Evolutionary conservation across 2,113 vertebrate genomes (phyloP).

Genomic region (Ophiodon elongatus): DNA sequence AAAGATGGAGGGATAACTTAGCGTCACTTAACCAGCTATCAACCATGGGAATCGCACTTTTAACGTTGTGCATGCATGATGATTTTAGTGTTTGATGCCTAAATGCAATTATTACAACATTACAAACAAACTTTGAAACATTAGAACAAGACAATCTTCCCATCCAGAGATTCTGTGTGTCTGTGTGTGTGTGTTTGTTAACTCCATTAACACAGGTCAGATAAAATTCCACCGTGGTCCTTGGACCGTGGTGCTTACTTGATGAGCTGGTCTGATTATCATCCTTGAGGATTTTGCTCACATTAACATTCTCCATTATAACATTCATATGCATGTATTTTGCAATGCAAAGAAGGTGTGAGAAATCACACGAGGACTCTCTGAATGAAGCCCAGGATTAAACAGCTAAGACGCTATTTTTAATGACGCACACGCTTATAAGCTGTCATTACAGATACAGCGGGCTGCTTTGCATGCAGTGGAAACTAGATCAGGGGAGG

Average conservation of each 20-base stretch:
- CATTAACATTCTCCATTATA: slow-evolving; percentile 42
- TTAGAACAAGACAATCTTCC: not conserved
- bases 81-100: not conserved
- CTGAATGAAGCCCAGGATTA: slow-evolving; percentile 49
- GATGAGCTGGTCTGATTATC: slow-evolving; percentile 46
- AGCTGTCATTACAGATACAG: slow-evolving; percentile 40
- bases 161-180: not conserved
- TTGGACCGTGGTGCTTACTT: slow-evolving; percentile 12
- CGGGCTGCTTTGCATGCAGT: slow-evolving; percentile 14
- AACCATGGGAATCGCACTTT: too few species aligned
- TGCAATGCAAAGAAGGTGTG: slow-evolving; percentile 55
- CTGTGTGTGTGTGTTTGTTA: not conserved
- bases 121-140: not conserved
- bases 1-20: not conserved
- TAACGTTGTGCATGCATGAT: not conserved
- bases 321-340: slow-evolving; percentile 40
- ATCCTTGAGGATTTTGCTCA: slow-evolving; percentile 27
- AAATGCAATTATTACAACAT: not conserved
- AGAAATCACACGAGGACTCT: slow-evolving; percentile 50
- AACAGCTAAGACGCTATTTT: slow-evolving; percentile 53
- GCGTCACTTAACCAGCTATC: too few species aligned
- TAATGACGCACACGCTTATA: slow-evolving; percentile 48
- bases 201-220: not conserved
- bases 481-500: slow-evolving; percentile 20
- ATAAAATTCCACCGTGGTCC: slow-evolving; percentile 8